Evolutionary conservation across 2,113 vertebrate genomes (phyloP).

Genomic region (Anthoscopus minutus): DNA sequence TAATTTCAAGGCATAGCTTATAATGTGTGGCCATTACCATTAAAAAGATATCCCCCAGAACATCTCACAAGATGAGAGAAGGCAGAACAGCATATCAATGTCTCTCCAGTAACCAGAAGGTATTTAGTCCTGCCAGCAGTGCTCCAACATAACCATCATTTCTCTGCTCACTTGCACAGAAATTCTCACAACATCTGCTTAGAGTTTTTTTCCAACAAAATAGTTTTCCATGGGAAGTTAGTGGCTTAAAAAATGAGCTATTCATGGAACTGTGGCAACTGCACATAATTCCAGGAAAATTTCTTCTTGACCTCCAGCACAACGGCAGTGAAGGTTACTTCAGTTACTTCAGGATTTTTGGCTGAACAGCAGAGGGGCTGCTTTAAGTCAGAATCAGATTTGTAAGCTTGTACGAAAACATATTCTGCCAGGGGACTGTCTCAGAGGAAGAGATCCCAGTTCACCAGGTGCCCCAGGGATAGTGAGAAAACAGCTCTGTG

Average conservation of each 20-base stretch:
- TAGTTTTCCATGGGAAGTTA: background rate
- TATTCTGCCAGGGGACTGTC: background rate
- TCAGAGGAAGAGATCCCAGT: background rate
- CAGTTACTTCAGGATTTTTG: background rate
- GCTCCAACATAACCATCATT: background rate
- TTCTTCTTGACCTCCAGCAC: background rate
- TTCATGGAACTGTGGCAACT: background rate
- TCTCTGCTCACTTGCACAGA: background rate
- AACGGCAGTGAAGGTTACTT: background rate
- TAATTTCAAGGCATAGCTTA: conserved; percentile 16
- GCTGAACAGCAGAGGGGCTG: background rate
- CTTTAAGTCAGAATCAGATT: background rate
- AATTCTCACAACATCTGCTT: background rate
- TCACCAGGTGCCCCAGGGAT: background rate
- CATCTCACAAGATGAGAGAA: background rate
- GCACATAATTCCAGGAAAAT: background rate
- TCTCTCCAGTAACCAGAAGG: background rate
- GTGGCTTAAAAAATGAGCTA: background rate
- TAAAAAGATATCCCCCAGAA: conserved; percentile 19
- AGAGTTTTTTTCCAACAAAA: background rate
- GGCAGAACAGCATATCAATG: background rate
- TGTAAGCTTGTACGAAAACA: background rate
- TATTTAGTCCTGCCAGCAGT: background rate
- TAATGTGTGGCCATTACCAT: background rate
- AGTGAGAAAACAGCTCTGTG: background rate